Evolutionary conservation across 2,797 vertebrate genomes (phyloP).

Genomic region (Cossypha niveicapilla): DNA sequence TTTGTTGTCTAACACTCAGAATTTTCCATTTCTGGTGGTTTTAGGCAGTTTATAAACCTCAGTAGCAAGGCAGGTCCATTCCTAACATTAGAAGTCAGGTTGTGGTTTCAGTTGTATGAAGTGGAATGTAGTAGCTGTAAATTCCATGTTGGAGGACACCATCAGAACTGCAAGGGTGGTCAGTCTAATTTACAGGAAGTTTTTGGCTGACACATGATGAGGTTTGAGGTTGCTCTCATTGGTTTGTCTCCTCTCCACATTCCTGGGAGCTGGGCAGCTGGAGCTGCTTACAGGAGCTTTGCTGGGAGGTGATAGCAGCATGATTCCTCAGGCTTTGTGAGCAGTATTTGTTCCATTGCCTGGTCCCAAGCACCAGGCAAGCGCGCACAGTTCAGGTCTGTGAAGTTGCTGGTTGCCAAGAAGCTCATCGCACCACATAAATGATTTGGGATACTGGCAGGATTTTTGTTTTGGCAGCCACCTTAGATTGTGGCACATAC

Average conservation of each 20-base stretch:
- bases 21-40: neutral
- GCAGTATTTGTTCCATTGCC: neutral
- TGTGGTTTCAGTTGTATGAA: neutral
- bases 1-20: neutral
- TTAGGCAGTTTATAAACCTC: neutral
- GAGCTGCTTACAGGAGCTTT: neutral
- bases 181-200: neutral
- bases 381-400: rapidly evolving
- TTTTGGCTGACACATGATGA: neutral
- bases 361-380: neutral
- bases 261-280: neutral
- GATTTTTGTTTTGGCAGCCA: neutral
- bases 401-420: neutral
- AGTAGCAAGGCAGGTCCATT: neutral
- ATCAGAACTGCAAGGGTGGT: neutral
- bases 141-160: neutral
- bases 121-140: neutral
- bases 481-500: neutral
- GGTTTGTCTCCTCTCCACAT: neutral
- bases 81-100: neutral
- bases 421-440: neutral
- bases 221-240: neutral
- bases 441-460: neutral
- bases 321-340: neutral
- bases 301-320: neutral